Base-by-base conservation (phyloP, 2,113 vertebrate species). In the Melanerpes formicivorus region DNA sequence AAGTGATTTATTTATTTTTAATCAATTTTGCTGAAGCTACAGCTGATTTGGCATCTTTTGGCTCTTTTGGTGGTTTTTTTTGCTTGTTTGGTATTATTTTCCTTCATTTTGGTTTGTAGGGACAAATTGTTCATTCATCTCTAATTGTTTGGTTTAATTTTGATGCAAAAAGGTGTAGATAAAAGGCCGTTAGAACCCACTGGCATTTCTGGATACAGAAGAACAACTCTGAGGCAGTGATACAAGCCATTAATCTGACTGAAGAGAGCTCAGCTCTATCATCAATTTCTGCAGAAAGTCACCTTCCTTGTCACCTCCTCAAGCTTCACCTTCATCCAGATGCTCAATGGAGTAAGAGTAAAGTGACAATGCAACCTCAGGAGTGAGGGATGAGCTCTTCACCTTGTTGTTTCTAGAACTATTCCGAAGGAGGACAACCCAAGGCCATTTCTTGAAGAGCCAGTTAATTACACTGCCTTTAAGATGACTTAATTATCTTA, bases 201-300 rank as follows among this genome's bases (percentile, higher is more conserved):
- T 50, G 67, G 55, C 37, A 52, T 78, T 94, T 92, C 59, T 88
- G 37, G 83, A 46, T 83, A 50, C 59, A 93, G 83, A 80, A 83
- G 71, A 34, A 63, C 40, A 81, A 62, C 74, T 79, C 77, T n/a
- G 55, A 96, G 67, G n/a, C 44, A 73, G 63, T 42, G 71, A 92
- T 54, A 82, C 64, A 80, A 93, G 84, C 29, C 66, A 93, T 90
- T 96, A 95, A 92, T 95, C 87, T 92, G 90, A 65, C 86, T 92
- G 85, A 92, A 81, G 30, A 59, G 59, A 93, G 44, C 9, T 83
- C 76, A 76, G 70, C 50, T 66, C 50, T 71, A 88, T 80, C 90
- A 91, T 86, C 46, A 81, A 48, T 86, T 92, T 94, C 77, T 88
- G 56, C 59, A 87, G 40, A 82, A 32, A 91, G 80, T 91, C 90